Conservation (phyloP, 2,113 vertebrate species). For the Paralichthys olivaceus region DNA sequence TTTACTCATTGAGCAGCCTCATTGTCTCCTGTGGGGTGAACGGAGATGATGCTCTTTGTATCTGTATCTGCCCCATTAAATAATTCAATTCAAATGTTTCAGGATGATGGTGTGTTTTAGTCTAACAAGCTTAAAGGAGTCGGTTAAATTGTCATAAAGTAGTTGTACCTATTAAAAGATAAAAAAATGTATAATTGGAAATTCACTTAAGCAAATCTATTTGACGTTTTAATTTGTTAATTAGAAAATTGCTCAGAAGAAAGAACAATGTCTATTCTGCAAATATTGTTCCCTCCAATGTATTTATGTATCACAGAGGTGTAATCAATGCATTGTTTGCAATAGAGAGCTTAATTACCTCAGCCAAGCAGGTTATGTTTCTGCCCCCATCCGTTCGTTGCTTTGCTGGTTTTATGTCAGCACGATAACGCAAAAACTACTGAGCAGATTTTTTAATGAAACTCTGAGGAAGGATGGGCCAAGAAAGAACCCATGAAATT, state of each 20-base stretch:
- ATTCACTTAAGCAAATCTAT: not conserved
- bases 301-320: not conserved
- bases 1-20: conserved; percentile 52
- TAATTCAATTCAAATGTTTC: conserved; percentile 20
- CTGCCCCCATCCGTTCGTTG: not conserved
- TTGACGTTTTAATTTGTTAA: not conserved
- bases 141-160: not conserved
- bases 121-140: not conserved
- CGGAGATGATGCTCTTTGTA: conserved; percentile 28
- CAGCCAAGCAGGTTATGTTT: not conserved
- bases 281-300: not conserved
- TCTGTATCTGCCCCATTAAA: conserved; percentile 51
- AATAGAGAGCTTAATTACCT: not conserved
- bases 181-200: not conserved
- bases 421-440: not conserved
- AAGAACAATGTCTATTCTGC: not conserved
- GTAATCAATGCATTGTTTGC: not conserved
- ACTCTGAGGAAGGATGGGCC: not conserved
- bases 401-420: not conserved
- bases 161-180: not conserved
- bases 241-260: not conserved
- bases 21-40: conserved; percentile 45
- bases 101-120: conserved; percentile 16
- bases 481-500: not conserved
- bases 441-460: not conserved